These are phyloP conservation scores for Reticulitermes speratus DNA, from an alignment of 1,140 invertebrate genomes.

Conservation along the genomic window DNA sequence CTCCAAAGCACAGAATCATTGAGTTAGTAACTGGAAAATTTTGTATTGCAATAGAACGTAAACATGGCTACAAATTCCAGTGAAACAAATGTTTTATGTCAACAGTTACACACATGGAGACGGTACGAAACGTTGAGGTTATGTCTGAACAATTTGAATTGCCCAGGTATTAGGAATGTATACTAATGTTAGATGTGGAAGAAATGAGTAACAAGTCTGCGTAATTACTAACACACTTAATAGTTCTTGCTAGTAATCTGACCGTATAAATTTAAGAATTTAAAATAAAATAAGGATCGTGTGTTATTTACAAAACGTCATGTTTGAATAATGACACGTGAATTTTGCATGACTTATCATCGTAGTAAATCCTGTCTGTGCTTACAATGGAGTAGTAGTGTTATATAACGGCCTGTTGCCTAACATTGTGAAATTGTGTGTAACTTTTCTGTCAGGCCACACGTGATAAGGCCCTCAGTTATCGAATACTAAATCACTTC, in stretches of 20 bases:
- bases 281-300: not conserved
- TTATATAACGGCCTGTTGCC: not conserved
- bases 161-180: too few relatives aligned
- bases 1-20: too few relatives aligned
- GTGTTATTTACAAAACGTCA: not conserved
- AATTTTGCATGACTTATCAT: not conserved
- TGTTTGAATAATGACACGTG: not conserved
- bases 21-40: too few relatives aligned
- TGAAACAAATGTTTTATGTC: too few relatives aligned
- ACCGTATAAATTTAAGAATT: not conserved
- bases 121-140: too few relatives aligned
- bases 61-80: too few relatives aligned
- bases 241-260: not conserved
- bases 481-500: not conserved
- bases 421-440: conserved; percentile 8
- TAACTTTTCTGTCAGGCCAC: not conserved
- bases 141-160: too few relatives aligned
- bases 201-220: too few relatives aligned
- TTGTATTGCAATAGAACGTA: too few relatives aligned
- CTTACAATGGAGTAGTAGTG: not conserved
- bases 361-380: not conserved
- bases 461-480: not conserved
- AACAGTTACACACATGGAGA: too few relatives aligned
- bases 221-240: not conserved
- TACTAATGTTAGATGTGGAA: too few relatives aligned